Evolutionary conservation across 1,140 invertebrate species (phyloP).

Genomic region (Pemphigus obesinymphae): DNA sequence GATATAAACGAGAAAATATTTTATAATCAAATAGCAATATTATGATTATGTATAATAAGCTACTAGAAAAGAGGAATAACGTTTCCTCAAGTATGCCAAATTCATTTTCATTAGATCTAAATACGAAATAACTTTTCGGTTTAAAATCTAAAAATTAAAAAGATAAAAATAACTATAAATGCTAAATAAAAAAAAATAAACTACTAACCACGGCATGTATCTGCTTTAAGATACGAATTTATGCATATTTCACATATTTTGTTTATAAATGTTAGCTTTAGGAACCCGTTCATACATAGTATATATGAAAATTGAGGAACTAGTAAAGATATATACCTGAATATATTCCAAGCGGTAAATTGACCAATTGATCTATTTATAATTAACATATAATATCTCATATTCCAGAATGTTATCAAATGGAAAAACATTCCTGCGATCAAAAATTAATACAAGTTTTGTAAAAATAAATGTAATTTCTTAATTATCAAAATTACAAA

Average conservation of each 20-base stretch:
- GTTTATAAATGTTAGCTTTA: neutral
- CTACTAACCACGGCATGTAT: constrained; percentile 1
- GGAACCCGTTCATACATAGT: neutral
- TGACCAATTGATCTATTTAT: neutral
- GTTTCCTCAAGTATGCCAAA: constrained; percentile 22
- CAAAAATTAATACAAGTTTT: neutral
- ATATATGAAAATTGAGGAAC: constrained; percentile 26
- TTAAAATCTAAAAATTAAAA: neutral
- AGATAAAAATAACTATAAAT: neutral
- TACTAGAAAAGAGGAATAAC: constrained; percentile 40
- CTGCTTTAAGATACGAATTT: neutral
- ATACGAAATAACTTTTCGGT: constrained; percentile 27
- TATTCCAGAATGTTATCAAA: neutral
- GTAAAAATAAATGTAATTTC: neutral
- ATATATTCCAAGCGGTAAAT: neutral
- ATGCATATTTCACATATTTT: neutral
- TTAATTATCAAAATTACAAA: neutral
- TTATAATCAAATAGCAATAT: constrained; percentile 44
- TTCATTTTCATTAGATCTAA: neutral
- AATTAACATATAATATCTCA: neutral
- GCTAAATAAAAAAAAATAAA: too few species aligned
- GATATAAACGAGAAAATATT: neutral
- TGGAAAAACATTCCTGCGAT: constrained; percentile 2
- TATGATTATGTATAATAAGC: constrained; percentile 33
- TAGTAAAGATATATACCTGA: constrained; percentile 7